Conservation (phyloP, 2,113 vertebrate species). For the Aptenodytes forsteri region DNA sequence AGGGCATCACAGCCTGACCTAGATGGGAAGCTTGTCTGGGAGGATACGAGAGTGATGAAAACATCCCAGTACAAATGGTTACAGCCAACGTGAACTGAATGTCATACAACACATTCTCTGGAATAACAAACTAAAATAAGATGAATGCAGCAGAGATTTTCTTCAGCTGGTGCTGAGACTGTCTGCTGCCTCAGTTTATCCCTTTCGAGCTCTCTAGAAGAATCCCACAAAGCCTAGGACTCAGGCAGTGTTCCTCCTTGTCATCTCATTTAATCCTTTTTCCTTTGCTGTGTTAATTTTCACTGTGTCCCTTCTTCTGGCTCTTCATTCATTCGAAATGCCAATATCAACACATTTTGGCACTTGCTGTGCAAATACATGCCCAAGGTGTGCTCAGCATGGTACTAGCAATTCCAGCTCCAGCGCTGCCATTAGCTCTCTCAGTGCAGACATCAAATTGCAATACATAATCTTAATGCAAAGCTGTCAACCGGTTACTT, state of each 20-base stretch:
- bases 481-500: neutral
- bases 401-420: neutral
- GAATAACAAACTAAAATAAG: neutral
- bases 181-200: neutral
- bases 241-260: neutral
- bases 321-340: neutral
- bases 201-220: neutral
- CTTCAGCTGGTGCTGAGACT: neutral
- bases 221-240: neutral
- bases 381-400: neutral
- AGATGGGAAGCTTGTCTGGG: neutral
- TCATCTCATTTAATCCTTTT: neutral
- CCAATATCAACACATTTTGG: neutral
- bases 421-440: neutral
- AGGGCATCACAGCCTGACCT: neutral
- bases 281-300: neutral
- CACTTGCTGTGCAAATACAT: conserved; percentile 4
- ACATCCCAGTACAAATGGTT: neutral
- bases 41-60: neutral
- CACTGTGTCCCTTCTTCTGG: neutral
- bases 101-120: neutral
- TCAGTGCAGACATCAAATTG: neutral
- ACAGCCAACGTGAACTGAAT: neutral
- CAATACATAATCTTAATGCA: neutral
- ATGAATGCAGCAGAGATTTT: neutral